phyloP scores from a whole-genome alignment of 2,113 vertebrate genomes.

The Leiothrix lutea region DNA sequence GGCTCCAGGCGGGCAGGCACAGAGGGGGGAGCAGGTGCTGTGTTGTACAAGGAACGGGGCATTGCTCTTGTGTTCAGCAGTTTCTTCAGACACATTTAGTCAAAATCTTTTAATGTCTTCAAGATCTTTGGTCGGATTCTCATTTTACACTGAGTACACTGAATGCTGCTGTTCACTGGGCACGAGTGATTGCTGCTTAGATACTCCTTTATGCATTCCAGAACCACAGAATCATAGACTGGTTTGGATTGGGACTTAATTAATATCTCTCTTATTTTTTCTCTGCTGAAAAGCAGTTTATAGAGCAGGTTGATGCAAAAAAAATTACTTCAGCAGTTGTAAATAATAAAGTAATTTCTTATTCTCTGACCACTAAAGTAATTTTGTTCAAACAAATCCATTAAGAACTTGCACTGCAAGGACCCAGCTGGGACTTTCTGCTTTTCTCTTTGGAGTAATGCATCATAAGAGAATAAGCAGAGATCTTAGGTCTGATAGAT shows the following conservation, averaged over 20 bases:
- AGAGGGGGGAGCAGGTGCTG: background rate
- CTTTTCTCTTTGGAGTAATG: background rate
- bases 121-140: background rate
- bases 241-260: background rate
- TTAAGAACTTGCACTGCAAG: background rate
- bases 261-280: background rate
- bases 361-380: background rate
- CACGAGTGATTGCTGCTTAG: background rate
- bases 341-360: background rate
- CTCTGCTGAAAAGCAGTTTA: background rate
- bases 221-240: background rate
- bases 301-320: background rate
- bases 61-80: fast-evolving
- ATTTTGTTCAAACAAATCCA: background rate
- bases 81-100: background rate
- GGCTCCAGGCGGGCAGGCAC: background rate
- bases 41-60: fast-evolving
- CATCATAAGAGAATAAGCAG: background rate
- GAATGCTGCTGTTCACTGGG: background rate
- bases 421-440: background rate
- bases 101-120: background rate
- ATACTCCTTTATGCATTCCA: background rate
- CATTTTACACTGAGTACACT: background rate
- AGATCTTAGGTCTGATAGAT: slow-evolving; percentile 25
- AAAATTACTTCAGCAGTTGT: background rate